phyloP scores from a whole-genome alignment of 2,113 vertebrate species.

The Apus apus region DNA sequence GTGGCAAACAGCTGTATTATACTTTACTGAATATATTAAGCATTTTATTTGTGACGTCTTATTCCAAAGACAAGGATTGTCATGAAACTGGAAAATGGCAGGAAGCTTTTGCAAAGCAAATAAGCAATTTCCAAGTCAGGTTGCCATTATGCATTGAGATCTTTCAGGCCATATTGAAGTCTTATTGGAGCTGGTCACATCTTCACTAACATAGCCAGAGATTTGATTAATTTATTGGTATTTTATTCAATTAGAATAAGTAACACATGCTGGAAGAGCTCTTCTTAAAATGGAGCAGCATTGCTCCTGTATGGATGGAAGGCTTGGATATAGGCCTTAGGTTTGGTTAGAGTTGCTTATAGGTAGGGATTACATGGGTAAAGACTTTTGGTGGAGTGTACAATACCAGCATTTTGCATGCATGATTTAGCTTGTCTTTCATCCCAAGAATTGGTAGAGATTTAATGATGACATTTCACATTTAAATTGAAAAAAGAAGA shows the following conservation, averaged over 20 bases:
- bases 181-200: neutral
- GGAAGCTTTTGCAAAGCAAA: neutral
- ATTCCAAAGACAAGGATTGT: conserved; percentile 36
- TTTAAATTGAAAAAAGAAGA: neutral
- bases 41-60: conserved; percentile 30
- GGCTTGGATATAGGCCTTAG: neutral
- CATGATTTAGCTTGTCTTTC: neutral
- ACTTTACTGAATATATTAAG: conserved; percentile 38
- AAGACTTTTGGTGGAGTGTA: neutral
- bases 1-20: conserved; percentile 14
- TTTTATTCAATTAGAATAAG: neutral
- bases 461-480: neutral
- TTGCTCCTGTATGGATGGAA: rapidly evolving
- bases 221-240: neutral
- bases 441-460: neutral
- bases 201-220: neutral
- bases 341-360: neutral
- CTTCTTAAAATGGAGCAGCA: neutral
- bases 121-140: neutral
- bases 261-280: neutral
- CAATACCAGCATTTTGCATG: neutral
- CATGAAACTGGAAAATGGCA: conserved; percentile 41
- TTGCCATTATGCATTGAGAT: neutral
- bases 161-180: neutral
- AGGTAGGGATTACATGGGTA: rapidly evolving